Evolutionary conservation across 2,888 invertebrate genomes (phyloP), one percentile per base, ranked within the genome.

Genomic region (Ichneumoninae sp.): DNA sequence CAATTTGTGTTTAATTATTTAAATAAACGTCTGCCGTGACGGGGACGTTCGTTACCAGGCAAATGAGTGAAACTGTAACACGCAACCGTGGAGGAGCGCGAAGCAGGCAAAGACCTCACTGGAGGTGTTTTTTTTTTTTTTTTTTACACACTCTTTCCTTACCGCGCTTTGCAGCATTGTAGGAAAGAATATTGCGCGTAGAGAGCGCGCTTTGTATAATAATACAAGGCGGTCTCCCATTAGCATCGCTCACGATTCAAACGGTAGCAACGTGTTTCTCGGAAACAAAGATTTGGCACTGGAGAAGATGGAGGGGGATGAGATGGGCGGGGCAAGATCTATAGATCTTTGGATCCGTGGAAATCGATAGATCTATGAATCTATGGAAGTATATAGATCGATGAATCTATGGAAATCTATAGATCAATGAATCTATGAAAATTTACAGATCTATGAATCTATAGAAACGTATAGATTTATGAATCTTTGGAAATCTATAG

Each of bases 241-340:
- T 91, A 90, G 87, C 90, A 89, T 90, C 80, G 87, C 88, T 88
- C 88, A 87, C 86, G 92, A 96, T 95, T 70, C 96, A 94, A 70
- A 96, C 96, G 74, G 96, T 96, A 73, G 96, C 95, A 26, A 96
- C 94, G 87, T 95, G 44, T 95, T 81, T 95, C 94, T 93, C 95
- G 94, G 76, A 54, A 81, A n/a, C n/a, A n/a, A n/a, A n/a, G n/a
- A n/a, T n/a, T n/a, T n/a, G n/a, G n/a, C n/a, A n/a, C n/a, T n/a
- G n/a, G n/a, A n/a, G n/a, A n/a, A n/a, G n/a, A n/a, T n/a, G n/a
- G n/a, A n/a, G n/a, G n/a, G n/a, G n/a, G n/a, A n/a, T n/a, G n/a
- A n/a, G n/a, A n/a, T n/a, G n/a, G n/a, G n/a, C n/a, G n/a, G n/a
- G n/a, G n/a, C n/a, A n/a, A n/a, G n/a, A n/a, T n/a, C n/a, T n/a